Evolutionary conservation across 2,797 vertebrate genomes (phyloP), one percentile per base, ranked within the genome.

Genomic region (Epinephelus awoara): DNA sequence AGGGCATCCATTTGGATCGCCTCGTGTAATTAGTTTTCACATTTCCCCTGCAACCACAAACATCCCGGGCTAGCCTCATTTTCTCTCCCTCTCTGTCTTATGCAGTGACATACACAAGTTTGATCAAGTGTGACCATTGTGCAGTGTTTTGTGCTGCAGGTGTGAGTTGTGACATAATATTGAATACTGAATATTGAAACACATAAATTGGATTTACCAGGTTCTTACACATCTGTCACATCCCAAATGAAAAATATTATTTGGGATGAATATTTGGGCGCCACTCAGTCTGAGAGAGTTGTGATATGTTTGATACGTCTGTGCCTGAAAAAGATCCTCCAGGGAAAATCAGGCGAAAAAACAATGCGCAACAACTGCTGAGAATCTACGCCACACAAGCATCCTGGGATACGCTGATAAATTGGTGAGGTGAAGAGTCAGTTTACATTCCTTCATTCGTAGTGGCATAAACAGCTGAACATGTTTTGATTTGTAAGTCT

Each of bases 391-490:
- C 21, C 69, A 38, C 71, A 67, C 40, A 76, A 61, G 76, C 77
- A 73, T 89, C 67, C 80, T 85, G 83, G 88, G 80, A 83, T 81
- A 82, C 34, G 17, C 55, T 75, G 78, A 83, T 71, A 72, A 82
- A 84, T 77, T 19, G 38, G 49, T 3, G 15, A 56, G 34, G 58
- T 73, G 77, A 72, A 84, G 56, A 77, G 67, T 44, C 19, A 0
- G 90, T 93, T 94, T 93, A 90, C 92, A 93, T 93, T 93, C 85
- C 80, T 89, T 74, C 40, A 52, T 44, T 27, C 10, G 2, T 64
- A n/a, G 75, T 85, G 89, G 85, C 85, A 86, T 85, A 86, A 89
- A 90, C 84, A 89, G 80, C 75, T 64, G 71, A 64, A 51, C 67
- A 34, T 92, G 88, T 92, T 93, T 88, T 89, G 87, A 82, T 88